These are phyloP conservation scores for Drosophila willistoni DNA, from an alignment of 1,140 invertebrate genomes.

Conservation along the genomic window DNA sequence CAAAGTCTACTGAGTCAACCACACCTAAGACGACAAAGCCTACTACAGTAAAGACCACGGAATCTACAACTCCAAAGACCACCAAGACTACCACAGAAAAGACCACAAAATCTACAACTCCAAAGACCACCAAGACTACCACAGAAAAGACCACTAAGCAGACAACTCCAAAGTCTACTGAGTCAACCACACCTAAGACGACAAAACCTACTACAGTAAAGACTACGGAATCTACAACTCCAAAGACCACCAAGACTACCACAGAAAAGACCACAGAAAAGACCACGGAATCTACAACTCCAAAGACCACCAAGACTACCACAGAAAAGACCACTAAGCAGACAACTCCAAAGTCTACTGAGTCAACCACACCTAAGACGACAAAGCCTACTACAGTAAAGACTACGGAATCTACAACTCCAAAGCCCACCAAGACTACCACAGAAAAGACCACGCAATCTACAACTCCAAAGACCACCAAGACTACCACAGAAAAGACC, in stretches of 20 bases:
- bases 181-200: not conserved
- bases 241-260: not conserved
- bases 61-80: not conserved
- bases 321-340: not conserved
- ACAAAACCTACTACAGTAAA: not conserved
- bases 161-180: not conserved
- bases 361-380: no score
- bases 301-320: not conserved
- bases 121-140: no score
- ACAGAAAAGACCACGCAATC: no score
- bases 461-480: no score
- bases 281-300: not conserved
- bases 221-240: not conserved
- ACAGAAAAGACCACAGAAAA: not conserved
- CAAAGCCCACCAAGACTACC: no score
- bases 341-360: no score
- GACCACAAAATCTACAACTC: not conserved
- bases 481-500: no score
- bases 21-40: not conserved
- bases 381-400: not conserved
- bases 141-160: no score
- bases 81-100: constrained; percentile 1
- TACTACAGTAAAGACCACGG: not conserved
- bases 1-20: not conserved
- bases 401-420: no score